Conservation (phyloP, 1,140 invertebrate genomes). For the Aphelenchoides fujianensis region DNA sequence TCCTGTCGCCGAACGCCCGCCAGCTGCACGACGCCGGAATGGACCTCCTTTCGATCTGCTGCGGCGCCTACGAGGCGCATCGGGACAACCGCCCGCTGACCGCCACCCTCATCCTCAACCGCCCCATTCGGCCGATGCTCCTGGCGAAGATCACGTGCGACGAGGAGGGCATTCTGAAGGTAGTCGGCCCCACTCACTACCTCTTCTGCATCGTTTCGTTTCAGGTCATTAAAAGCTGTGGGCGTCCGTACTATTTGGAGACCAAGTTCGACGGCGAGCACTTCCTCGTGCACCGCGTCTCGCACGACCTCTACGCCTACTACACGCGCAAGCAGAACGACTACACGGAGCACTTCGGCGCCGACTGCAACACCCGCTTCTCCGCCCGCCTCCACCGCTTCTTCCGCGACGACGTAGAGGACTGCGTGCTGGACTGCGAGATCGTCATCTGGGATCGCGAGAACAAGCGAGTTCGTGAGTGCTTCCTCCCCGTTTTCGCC, state of each 20-base stretch:
- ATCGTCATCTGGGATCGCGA: slow-evolving; percentile 39
- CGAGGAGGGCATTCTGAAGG: slow-evolving; percentile 39
- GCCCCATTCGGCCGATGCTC: slow-evolving; percentile 44
- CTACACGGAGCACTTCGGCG: slow-evolving; percentile 35
- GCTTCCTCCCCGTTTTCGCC: slow-evolving; percentile 2
- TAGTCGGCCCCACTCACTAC: no score
- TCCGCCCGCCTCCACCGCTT: slow-evolving; percentile 37
- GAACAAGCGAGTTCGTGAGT: slow-evolving; percentile 30
- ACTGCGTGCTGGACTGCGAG: slow-evolving; percentile 49
- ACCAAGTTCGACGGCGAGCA: slow-evolving; percentile 50
- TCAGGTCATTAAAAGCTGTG: slow-evolving; percentile 47
- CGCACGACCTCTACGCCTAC: slow-evolving; percentile 39
- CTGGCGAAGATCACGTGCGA: slow-evolving; percentile 40
- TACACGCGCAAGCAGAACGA: slow-evolving; percentile 42
- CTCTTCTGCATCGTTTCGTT: no score
- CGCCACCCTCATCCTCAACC: slow-evolving; percentile 28
- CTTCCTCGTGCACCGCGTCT: slow-evolving; percentile 42
- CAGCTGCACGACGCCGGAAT: slow-evolving; percentile 31
- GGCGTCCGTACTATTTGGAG: slow-evolving; percentile 46
- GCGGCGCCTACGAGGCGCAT: neutral
- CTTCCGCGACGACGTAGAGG: slow-evolving; percentile 28
- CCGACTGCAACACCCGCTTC: slow-evolving; percentile 18
- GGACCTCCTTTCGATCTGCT: slow-evolving; percentile 4
- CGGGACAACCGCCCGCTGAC: neutral
- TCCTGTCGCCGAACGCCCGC: slow-evolving; percentile 26